Conservation (phyloP, 2,888 invertebrate genomes). For the Cerastoderma edule region DNA sequence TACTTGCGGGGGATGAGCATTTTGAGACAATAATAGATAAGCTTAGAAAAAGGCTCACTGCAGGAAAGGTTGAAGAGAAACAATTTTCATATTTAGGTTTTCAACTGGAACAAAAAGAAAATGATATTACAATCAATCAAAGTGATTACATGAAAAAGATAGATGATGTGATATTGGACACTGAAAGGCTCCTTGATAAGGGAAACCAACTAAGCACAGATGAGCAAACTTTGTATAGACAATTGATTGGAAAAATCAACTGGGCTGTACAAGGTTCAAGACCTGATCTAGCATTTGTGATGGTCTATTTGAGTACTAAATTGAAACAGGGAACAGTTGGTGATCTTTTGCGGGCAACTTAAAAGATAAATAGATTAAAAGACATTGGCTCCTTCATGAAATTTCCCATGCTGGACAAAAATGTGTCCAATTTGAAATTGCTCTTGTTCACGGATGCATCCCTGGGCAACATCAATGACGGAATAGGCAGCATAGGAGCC, state of each 20-base stretch:
- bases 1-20: conserved; percentile 52
- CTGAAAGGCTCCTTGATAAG: conserved; percentile 6
- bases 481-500: conserved; percentile 40
- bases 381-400: conserved; percentile 26
- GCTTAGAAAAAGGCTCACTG: conserved; percentile 38
- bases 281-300: conserved; percentile 40
- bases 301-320: conserved; percentile 43
- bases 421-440: neutral
- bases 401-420: neutral
- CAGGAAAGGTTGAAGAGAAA: conserved; percentile 49
- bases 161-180: neutral
- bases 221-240: conserved; percentile 28
- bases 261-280: conserved; percentile 45
- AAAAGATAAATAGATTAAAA: conserved; percentile 38
- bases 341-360: conserved; percentile 23
- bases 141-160: neutral
- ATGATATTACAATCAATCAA: conserved; percentile 32
- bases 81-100: conserved; percentile 57
- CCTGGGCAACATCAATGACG: conserved; percentile 48
- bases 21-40: conserved; percentile 40
- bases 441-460: conserved; percentile 51
- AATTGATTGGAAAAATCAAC: conserved; percentile 37
- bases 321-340: conserved; percentile 20
- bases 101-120: conserved; percentile 21
- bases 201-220: neutral